Percentiles rank a stretch among this genome's conserved stretches.
Evolutionary conservation across 2,888 invertebrate species (phyloP).

Genomic region (Zaprionus obscuricornis): DNA sequence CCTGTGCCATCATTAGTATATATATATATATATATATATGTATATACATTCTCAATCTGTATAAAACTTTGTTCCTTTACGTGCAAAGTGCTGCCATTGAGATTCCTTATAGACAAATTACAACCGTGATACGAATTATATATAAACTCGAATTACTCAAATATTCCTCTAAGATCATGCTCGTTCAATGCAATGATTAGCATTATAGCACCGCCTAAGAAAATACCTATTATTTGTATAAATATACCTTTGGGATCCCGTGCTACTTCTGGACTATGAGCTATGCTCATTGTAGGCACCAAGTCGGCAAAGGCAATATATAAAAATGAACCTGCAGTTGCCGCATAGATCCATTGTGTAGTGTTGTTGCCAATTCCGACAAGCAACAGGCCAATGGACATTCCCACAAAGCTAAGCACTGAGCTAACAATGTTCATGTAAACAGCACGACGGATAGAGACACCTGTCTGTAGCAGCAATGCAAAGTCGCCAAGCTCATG

Average conservation of each 20-base stretch:
- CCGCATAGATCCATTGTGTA: constrained; percentile 90
- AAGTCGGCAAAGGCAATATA: constrained; percentile 92
- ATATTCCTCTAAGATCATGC: constrained; percentile 81
- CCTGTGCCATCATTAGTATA: too few species aligned
- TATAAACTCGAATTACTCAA: constrained; percentile 23
- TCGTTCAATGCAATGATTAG: constrained; percentile 89
- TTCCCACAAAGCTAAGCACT: constrained; percentile 89
- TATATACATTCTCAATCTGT: too few species aligned
- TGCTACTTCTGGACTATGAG: constrained; percentile 84
- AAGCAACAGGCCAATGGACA: constrained; percentile 88
- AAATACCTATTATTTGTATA: constrained; percentile 87
- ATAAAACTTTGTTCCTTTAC: too few species aligned
- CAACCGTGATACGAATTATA: too few species aligned
- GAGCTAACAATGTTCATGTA: constrained; percentile 90
- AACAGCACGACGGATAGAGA: constrained; percentile 88
- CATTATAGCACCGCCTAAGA: constrained; percentile 89
- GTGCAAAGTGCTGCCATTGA: constrained; percentile 24
- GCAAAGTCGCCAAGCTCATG: constrained; percentile 93
- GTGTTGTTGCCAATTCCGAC: constrained; percentile 88
- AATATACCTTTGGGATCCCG: constrained; percentile 85
- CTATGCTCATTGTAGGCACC: constrained; percentile 87
- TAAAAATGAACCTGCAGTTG: constrained; percentile 91
- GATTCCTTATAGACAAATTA: constrained; percentile 28
- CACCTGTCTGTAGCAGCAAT: constrained; percentile 90
- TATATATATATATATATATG: too few species aligned